Conservation (phyloP, 2,113 vertebrate species). For the Austrofundulus limnaeus region DNA sequence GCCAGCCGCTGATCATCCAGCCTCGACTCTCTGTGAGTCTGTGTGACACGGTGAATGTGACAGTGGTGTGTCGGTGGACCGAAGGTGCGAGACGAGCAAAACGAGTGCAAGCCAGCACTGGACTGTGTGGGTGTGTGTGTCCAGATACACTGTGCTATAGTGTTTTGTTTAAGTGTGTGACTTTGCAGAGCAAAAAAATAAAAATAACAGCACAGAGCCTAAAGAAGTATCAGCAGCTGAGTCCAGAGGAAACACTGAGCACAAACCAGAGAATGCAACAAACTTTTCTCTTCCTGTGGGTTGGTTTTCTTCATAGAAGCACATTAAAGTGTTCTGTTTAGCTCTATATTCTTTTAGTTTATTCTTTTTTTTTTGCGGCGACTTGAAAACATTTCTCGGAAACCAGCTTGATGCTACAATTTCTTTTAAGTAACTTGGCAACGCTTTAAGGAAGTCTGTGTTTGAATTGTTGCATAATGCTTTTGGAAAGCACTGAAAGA, state of each 20-base stretch:
- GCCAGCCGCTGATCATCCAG: slow-evolving; percentile 59
- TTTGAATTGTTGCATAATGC: slow-evolving; percentile 10
- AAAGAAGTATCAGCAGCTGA: neutral
- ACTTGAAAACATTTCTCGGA: slow-evolving; percentile 14
- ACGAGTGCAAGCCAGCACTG: slow-evolving; percentile 62
- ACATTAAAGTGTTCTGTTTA: slow-evolving; percentile 24
- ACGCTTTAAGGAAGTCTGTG: slow-evolving; percentile 7
- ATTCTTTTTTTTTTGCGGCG: slow-evolving; percentile 5
- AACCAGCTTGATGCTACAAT: slow-evolving; percentile 28
- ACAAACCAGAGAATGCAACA: neutral
- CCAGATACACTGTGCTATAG: slow-evolving; percentile 2
- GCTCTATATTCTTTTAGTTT: neutral
- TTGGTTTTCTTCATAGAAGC: slow-evolving; percentile 18
- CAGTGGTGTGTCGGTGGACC: slow-evolving; percentile 60
- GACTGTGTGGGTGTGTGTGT: slow-evolving; percentile 33
- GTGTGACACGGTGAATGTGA: slow-evolving; percentile 59
- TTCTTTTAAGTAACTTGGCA: slow-evolving; percentile 42
- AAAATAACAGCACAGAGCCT: neutral
- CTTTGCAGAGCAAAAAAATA: slow-evolving; percentile 1
- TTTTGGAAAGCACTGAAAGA: slow-evolving; percentile 33
- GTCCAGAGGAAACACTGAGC: slow-evolving; percentile 6
- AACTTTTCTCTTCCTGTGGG: neutral
- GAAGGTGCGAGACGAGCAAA: slow-evolving; percentile 59
- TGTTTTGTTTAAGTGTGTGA: slow-evolving; percentile 1
- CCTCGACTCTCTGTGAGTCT: slow-evolving; percentile 53